Percentiles rank a stretch among this genome's conserved stretches.
phyloP scores from a whole-genome alignment of 2,797 vertebrate species.

The Urocyon cinereoargenteus region DNA sequence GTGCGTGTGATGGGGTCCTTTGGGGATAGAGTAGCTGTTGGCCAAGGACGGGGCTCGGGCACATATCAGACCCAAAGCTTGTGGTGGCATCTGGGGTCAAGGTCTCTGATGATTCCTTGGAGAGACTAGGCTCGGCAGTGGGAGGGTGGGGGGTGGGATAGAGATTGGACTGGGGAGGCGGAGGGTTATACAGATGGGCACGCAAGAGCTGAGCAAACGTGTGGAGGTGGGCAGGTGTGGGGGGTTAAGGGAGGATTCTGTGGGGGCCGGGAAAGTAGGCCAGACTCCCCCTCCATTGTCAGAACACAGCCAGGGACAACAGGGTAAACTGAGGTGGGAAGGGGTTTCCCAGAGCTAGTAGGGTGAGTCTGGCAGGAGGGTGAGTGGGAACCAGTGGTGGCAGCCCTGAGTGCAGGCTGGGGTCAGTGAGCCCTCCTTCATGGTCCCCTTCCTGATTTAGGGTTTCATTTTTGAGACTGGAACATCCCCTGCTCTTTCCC shows the following conservation, averaged over 20 bases:
- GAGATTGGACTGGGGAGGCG: neutral
- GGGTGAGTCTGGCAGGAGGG: neutral
- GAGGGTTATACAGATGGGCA: fast-evolving
- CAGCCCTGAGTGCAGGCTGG: neutral
- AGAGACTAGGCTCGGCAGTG: neutral
- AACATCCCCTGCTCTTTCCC: neutral
- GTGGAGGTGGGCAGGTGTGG: neutral
- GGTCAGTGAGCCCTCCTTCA: neutral
- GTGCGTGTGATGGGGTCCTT: neutral
- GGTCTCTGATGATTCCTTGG: neutral
- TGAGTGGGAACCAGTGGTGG: neutral
- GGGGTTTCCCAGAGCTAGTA: neutral
- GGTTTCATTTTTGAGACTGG: neutral
- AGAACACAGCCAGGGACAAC: neutral
- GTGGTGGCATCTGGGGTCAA: neutral
- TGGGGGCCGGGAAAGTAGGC: neutral
- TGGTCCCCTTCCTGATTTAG: neutral
- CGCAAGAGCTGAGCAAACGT: neutral
- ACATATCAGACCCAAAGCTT: neutral
- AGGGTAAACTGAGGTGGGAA: neutral
- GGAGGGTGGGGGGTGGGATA: neutral
- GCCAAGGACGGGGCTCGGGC: neutral
- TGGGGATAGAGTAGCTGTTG: neutral
- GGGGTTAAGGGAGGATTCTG: neutral
- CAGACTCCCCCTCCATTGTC: neutral